Evolutionary conservation across 2,797 vertebrate species (phyloP).

Genomic region (Falco cherrug): DNA sequence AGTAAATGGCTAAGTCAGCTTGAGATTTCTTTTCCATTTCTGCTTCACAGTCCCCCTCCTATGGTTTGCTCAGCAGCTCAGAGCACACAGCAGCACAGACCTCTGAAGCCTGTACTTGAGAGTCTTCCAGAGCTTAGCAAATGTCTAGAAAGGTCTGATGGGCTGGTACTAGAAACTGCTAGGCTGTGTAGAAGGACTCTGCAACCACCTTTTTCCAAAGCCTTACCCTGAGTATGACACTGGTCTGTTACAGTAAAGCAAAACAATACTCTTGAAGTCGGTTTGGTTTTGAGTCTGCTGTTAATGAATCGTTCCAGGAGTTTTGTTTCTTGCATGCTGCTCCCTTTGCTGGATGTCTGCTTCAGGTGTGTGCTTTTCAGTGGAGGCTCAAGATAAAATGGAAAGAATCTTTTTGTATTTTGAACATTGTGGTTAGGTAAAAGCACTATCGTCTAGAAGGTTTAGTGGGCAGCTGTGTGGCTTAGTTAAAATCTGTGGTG

Average conservation of each 20-base stretch:
- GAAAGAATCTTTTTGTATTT: neutral
- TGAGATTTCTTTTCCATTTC: neutral
- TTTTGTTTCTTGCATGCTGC: neutral
- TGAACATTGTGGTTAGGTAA: neutral
- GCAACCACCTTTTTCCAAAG: neutral
- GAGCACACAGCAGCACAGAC: neutral
- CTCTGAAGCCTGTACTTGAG: neutral
- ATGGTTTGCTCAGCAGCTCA: neutral
- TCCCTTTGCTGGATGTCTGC: neutral
- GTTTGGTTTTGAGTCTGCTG: neutral
- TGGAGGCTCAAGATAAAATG: neutral
- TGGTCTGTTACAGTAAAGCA: neutral
- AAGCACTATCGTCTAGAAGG: neutral
- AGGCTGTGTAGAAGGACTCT: neutral
- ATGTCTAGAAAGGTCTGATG: neutral
- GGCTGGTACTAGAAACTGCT: neutral
- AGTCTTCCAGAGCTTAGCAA: neutral
- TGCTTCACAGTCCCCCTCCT: neutral
- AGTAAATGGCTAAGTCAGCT: neutral
- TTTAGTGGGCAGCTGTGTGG: neutral
- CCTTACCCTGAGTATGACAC: neutral
- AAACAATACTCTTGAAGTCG: neutral
- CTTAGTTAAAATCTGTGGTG: neutral
- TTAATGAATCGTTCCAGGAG: neutral
- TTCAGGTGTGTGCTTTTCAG: neutral